Percentiles rank a stretch among this genome's conserved stretches.
These are phyloP conservation scores for Pimpla rufipes DNA, from an alignment of 2,888 invertebrate genomes.

Conservation along the genomic window DNA sequence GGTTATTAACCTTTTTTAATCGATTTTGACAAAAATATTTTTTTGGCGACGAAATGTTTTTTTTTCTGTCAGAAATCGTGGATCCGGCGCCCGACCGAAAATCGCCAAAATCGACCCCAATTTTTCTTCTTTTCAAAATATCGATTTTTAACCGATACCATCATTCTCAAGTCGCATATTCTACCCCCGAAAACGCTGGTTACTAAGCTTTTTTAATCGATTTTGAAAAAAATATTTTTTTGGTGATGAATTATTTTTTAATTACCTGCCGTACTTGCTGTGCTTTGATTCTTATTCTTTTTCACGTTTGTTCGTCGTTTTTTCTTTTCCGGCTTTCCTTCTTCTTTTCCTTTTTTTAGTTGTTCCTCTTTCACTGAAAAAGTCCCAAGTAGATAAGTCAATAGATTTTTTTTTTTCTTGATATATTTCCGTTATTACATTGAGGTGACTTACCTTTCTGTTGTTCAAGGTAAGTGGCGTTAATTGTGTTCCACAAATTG, in stretches of 20 bases:
- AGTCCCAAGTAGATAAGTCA: not conserved
- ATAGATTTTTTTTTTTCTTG: not conserved
- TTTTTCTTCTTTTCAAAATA: too few species aligned
- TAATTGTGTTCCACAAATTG: slow-evolving; percentile 94
- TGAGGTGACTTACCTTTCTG: slow-evolving; percentile 89
- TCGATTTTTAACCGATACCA: too few species aligned
- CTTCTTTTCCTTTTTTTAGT: slow-evolving; percentile 92
- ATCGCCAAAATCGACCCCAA: too few species aligned
- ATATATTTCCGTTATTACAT: not conserved
- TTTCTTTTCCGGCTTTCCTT: slow-evolving; percentile 94
- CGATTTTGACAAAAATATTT: too few species aligned
- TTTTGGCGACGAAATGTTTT: not conserved
- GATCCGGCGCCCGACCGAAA: too few species aligned
- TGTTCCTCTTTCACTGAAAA: slow-evolving; percentile 92
- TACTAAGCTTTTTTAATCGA: too few species aligned
- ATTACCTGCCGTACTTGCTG: slow-evolving; percentile 87
- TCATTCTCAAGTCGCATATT: too few species aligned
- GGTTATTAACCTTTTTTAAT: too few species aligned
- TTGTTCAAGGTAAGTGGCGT: slow-evolving; percentile 94
- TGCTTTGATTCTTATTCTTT: slow-evolving; percentile 88
- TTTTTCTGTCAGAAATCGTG: too few species aligned
- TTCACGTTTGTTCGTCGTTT: slow-evolving; percentile 90
- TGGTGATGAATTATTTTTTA: slow-evolving; percentile 7
- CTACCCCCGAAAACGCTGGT: too few species aligned
- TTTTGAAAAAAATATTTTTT: too few species aligned